Conservation (phyloP, 1,140 invertebrate genomes). For the Penaeus japonicus region DNA sequence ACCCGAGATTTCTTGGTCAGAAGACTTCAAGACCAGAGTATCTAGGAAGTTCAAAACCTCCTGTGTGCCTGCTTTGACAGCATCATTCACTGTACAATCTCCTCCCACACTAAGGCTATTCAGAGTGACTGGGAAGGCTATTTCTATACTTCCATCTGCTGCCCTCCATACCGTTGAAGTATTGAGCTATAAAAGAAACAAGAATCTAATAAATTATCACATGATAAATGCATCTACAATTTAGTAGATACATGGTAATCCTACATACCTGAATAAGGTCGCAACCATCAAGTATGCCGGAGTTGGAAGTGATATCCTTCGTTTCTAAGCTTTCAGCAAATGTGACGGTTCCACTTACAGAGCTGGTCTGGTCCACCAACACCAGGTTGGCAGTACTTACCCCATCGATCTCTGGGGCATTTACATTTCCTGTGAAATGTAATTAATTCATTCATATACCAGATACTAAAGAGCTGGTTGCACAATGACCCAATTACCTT, state of each 20-base stretch:
- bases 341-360: not conserved
- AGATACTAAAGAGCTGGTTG: no score
- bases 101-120: not conserved
- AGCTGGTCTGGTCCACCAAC: not conserved
- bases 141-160: not conserved
- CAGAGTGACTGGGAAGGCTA: not conserved
- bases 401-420: not conserved
- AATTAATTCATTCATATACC: not conserved
- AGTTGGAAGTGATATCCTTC: not conserved
- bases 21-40: conserved; percentile 16
- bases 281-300: not conserved
- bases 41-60: not conserved
- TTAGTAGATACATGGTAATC: no score
- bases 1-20: conserved; percentile 30
- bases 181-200: not conserved
- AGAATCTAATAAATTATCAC: no score
- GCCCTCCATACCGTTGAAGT: not conserved
- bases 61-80: not conserved
- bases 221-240: no score
- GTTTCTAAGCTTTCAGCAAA: not conserved
- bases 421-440: not conserved
- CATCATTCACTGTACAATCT: not conserved
- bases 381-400: not conserved
- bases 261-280: not conserved
- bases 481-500: no score